These are phyloP conservation scores for Xiphophorus maculatus DNA, from an alignment of 2,113 vertebrate species.

Conservation along the genomic window DNA sequence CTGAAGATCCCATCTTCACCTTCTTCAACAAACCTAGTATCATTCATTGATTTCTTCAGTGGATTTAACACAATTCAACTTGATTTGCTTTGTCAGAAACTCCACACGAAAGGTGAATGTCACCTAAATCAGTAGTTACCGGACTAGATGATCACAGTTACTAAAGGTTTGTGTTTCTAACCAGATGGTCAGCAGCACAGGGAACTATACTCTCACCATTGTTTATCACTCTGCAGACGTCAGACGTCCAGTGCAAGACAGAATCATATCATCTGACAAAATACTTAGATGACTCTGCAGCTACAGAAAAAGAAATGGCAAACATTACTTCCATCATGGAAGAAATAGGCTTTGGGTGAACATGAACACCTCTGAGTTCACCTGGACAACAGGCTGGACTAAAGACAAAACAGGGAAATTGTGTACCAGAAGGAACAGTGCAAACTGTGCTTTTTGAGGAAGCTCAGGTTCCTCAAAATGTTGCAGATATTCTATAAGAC, in stretches of 20 bases:
- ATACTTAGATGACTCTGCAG: neutral
- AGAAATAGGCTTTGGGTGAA: neutral
- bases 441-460: neutral
- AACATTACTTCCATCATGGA: neutral
- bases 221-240: neutral
- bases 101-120: too few relatives aligned
- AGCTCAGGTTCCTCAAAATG: neutral
- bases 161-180: too few relatives aligned
- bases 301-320: neutral
- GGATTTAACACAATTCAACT: too few relatives aligned
- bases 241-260: neutral
- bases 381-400: too few relatives aligned
- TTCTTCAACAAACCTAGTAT: too few relatives aligned
- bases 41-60: too few relatives aligned
- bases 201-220: neutral
- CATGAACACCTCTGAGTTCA: neutral
- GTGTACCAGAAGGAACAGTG: neutral
- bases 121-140: too few relatives aligned
- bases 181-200: too few relatives aligned
- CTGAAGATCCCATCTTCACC: too few relatives aligned
- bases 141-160: too few relatives aligned
- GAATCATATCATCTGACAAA: neutral
- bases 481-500: neutral
- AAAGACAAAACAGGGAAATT: neutral
- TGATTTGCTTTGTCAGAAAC: too few relatives aligned